Percentiles rank a stretch among this genome's conserved stretches.
phyloP scores from a whole-genome alignment of 2,113 vertebrate genomes.

The Cichladusa arquata region DNA sequence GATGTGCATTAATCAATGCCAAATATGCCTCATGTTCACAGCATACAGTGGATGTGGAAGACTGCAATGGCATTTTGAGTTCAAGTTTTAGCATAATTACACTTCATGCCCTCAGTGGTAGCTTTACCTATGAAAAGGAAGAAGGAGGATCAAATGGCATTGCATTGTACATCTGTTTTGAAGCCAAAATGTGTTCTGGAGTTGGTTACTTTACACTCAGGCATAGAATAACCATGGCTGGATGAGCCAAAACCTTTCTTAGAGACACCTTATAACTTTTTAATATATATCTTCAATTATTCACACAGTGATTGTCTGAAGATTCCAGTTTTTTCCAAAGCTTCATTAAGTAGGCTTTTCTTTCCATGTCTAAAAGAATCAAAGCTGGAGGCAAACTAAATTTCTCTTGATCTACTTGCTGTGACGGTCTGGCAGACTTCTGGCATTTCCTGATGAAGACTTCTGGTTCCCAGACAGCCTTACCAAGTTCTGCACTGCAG shows the following conservation, averaged over 20 bases:
- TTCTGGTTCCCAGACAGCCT: neutral
- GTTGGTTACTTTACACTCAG: slow-evolving; percentile 64
- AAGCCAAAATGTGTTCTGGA: slow-evolving; percentile 51
- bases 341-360: neutral
- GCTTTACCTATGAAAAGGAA: slow-evolving; percentile 68
- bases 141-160: slow-evolving; percentile 69
- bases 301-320: slow-evolving; percentile 29
- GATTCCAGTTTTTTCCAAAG: neutral
- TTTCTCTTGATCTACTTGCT: neutral
- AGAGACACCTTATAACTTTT: slow-evolving; percentile 51
- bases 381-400: neutral
- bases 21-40: slow-evolving; percentile 4
- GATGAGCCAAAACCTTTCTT: slow-evolving; percentile 44
- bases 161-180: slow-evolving; percentile 72
- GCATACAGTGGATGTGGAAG: slow-evolving; percentile 7
- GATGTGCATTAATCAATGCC: slow-evolving; percentile 39
- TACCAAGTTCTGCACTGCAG: neutral
- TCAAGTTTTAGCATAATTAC: slow-evolving; percentile 72
- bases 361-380: neutral
- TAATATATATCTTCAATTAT: slow-evolving; percentile 59
- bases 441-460: neutral
- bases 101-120: slow-evolving; percentile 61
- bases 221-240: slow-evolving; percentile 60
- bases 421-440: neutral
- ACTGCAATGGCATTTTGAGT: slow-evolving; percentile 36